Percentiles rank a stretch among this genome's conserved stretches.
phyloP scores from a whole-genome alignment of 2,113 vertebrate species.

The Hippocampus abdominalis region DNA sequence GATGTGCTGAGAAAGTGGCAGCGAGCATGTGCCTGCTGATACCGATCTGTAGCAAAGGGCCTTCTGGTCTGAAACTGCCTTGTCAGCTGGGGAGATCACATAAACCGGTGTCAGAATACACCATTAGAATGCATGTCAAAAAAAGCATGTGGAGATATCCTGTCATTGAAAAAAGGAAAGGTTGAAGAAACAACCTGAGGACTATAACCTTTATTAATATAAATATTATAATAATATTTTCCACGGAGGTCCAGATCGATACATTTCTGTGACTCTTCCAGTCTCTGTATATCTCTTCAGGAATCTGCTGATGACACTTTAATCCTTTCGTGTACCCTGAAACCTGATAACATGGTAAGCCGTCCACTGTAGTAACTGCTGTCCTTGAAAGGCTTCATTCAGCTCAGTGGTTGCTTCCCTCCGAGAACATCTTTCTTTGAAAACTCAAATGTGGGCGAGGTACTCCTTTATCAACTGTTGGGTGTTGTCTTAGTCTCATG shows the following conservation, averaged over 20 bases:
- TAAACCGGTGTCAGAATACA: neutral
- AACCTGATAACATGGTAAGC: too few species aligned
- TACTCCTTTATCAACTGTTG: neutral
- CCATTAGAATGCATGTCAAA: neutral
- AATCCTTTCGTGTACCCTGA: too few species aligned
- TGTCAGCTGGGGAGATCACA: conserved; percentile 78
- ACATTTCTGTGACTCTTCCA: too few species aligned
- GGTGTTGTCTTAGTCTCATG: neutral
- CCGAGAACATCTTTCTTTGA: too few species aligned
- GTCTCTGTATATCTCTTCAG: too few species aligned
- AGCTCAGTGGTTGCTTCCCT: too few species aligned
- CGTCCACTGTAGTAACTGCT: too few species aligned
- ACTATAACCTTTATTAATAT: neutral
- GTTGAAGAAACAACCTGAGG: neutral
- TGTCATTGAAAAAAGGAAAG: neutral
- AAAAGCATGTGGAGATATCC: neutral
- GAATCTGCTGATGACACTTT: too few species aligned
- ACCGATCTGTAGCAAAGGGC: conserved; percentile 73
- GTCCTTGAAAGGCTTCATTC: too few species aligned
- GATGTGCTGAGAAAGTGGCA: conserved; percentile 68
- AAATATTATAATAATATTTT: too few species aligned
- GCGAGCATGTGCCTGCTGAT: conserved; percentile 46
- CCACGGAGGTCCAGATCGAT: too few species aligned
- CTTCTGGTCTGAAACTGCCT: conserved; percentile 83
- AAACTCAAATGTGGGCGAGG: neutral